A percentile compares a stretch with the other conserved stretches of the same genome.
phyloP scores from a whole-genome alignment of 1,140 invertebrate species.

The Mamestra configurata region DNA sequence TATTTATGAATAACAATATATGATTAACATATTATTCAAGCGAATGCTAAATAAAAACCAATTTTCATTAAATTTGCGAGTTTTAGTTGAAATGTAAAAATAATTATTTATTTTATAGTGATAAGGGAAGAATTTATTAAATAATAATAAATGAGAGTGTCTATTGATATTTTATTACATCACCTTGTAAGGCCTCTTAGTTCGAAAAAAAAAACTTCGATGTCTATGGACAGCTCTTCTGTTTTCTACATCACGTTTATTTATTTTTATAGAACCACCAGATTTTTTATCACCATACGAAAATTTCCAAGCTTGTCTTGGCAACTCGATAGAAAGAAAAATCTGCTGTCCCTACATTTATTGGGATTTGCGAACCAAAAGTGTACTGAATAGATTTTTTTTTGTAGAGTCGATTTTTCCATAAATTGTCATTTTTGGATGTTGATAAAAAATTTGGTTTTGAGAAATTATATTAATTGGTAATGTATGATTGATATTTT shows the following conservation, averaged over 20 bases:
- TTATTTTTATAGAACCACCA: too few species aligned
- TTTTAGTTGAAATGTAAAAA: constrained; percentile 36
- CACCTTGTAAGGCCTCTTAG: constrained; percentile 22
- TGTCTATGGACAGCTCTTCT: not conserved
- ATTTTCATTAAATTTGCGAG: constrained; percentile 12
- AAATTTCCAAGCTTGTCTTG: too few species aligned
- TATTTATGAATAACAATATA: not conserved
- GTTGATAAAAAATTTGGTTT: too few species aligned
- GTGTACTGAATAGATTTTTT: too few species aligned
- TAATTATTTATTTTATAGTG: constrained; percentile 39
- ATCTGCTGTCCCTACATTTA: too few species aligned
- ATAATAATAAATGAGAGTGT: constrained; percentile 43
- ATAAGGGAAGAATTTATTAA: constrained; percentile 50
- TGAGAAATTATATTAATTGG: too few species aligned
- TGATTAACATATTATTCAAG: not conserved
- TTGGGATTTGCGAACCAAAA: too few species aligned
- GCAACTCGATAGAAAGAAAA: too few species aligned
- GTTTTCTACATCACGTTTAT: not conserved
- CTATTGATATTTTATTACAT: constrained; percentile 43
- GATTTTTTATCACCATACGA: too few species aligned
- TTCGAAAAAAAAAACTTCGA: not conserved
- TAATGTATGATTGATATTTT: not conserved
- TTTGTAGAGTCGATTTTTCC: too few species aligned
- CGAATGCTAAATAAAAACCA: too few species aligned
- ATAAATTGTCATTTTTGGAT: too few species aligned